Evolutionary conservation across 2,888 invertebrate species (phyloP), one percentile per base, ranked within the genome.

Genomic region (Rhopalosiphum nymphaeae): DNA sequence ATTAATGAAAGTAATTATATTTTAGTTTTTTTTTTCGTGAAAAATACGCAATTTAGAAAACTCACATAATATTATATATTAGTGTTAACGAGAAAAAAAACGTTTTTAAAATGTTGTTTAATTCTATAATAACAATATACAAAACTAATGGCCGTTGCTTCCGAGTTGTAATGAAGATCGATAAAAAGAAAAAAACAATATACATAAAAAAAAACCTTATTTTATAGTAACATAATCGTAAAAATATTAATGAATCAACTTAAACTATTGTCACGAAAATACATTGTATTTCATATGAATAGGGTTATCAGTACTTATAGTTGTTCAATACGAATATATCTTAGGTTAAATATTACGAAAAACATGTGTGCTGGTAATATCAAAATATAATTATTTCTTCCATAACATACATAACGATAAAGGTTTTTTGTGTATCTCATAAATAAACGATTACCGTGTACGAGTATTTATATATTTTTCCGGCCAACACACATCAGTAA

Each of bases 1-100:
- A 42, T 89, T 56, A 42, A 89, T 42, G 42, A 56, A 89, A 36
- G 78, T 78, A 78, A 78, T 78, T 78, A 78, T 78, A 21, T 78
- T 78, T 78, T 36, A 9, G 21, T 36, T 78, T 78, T 78, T 78
- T 26, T 36, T 78, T 78, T 5, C 21, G 36, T 78, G 2, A 16
- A 78, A 78, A 78, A 78, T 36, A 36, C 36, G 78, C 16, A 42
- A 78, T 78, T 78, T 78, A 78, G 78, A 78, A 78, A 21, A 78
- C 78, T 36, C 21, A 21, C 36, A 78, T 21, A 42, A 78, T 78
- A 78, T 78, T 36, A 78, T 78, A 36, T n/a, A 78, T 78, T 36
- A 78, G 36, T 36, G 36, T 36, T 36, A 21, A 67, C n/a, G n/a
- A 67, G 16, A 78, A 78, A 78, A 78, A 36, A 36, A 36, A 42